Base-by-base conservation (phyloP, 2,888 invertebrate genomes). In the Chesias legatella region DNA sequence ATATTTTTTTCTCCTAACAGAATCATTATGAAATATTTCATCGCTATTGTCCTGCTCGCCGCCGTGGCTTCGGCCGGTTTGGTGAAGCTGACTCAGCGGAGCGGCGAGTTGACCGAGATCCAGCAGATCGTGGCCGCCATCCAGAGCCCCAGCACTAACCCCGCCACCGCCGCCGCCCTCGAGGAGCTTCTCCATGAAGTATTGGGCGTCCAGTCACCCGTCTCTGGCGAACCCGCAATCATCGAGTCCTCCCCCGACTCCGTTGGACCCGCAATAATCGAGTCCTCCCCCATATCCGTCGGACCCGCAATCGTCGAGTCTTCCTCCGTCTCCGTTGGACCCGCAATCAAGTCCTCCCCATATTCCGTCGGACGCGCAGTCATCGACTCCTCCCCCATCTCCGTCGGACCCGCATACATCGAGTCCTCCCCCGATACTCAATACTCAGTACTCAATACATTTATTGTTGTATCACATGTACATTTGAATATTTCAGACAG, bases 21-120 rank as follows among this genome's bases (percentile, higher is more conserved):
- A 55, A 54, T 32, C 57, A 56, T 43, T 53, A 81, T 81, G 81
- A 79, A 80, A 70, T 76, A 60, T 72, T 58, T 81, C 56, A 27
- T 75, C 22, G 71, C 70, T 33, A 56, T 82, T 57, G 71, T 74
- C 29, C 57, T 77, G 26, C 58, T 78, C 60, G 77, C 62, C 53
- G 60, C 73, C 51, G 74, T 73, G 64, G 74, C 77, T 32, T 68
- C 73, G 49, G 73, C 72, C 47, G 59, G 59, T 48, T 63, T 37
- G 10, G 63, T 70, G n/a, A 59, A 46, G 50, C 60, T 60, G 23
- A 10, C 35, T 6, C 27, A 23, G 21, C 8, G 44, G 32, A 8
- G 29, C 29, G 40, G 22, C 8, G 55, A 60, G 31, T 7, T 43
- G 11, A 32, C 25, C 10, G 61, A 63, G 40, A 29, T 58, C 31